Evolutionary conservation across 2,888 invertebrate species (phyloP).

Genomic region (Cheilosia pagana): DNA sequence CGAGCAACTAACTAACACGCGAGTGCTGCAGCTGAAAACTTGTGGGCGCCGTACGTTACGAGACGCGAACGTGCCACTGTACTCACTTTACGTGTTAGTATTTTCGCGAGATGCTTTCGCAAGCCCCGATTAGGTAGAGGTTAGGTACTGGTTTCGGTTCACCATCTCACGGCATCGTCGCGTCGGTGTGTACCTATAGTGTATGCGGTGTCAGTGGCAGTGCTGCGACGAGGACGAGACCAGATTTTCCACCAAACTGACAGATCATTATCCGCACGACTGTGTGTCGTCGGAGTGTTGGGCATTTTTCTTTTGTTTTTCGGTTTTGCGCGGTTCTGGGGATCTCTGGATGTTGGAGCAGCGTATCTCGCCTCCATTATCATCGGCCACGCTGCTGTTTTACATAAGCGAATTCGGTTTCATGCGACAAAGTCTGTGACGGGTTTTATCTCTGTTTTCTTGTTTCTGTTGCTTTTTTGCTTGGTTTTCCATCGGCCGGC

Average conservation of each 20-base stretch:
- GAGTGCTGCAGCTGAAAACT: conserved; percentile 61
- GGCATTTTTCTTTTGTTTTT: conserved; percentile 50
- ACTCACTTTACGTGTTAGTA: conserved; percentile 75
- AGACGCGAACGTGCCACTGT: conserved; percentile 73
- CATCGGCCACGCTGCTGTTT: conserved; percentile 67
- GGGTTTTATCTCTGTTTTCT: conserved; percentile 31
- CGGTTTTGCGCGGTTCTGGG: no score
- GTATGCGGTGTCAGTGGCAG: conserved; percentile 38
- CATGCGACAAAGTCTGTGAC: conserved; percentile 74
- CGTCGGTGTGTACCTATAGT: no score
- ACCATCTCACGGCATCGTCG: conserved; percentile 27
- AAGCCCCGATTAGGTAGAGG: conserved; percentile 47
- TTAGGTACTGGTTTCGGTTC: conserved; percentile 41
- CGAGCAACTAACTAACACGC: conserved; percentile 54
- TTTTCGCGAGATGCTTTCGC: conserved; percentile 72
- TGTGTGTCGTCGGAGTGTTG: conserved; percentile 30
- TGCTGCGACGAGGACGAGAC: conserved; percentile 70
- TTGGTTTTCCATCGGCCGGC: conserved; percentile 7
- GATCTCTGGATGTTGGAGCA: conserved; percentile 67
- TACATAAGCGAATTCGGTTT: conserved; percentile 75
- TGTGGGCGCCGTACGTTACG: conserved; percentile 73
- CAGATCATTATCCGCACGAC: conserved; percentile 74
- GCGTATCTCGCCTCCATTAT: conserved; percentile 68
- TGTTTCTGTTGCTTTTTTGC: conserved; percentile 8
- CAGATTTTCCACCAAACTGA: conserved; percentile 73